phyloP scores from a whole-genome alignment of 2,888 invertebrate species.

The Heliothis peltigera region DNA sequence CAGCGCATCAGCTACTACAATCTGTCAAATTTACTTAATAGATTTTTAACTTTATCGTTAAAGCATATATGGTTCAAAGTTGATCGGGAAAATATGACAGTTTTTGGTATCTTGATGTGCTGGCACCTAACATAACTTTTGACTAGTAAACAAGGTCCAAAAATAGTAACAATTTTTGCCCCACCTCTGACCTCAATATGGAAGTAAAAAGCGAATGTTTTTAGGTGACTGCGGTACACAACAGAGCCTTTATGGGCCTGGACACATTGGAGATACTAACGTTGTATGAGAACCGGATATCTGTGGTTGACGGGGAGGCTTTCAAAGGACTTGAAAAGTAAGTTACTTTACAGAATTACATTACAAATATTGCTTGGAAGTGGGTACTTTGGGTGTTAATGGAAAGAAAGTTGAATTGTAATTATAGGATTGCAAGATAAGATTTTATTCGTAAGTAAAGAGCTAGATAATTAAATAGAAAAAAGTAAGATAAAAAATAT shows the following conservation, averaged over 20 bases:
- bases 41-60: too few relatives aligned
- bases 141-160: not conserved
- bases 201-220: conserved; percentile 43
- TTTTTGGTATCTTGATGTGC: too few relatives aligned
- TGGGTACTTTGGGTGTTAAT: too few relatives aligned
- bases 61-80: too few relatives aligned
- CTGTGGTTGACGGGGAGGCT: conserved; percentile 94
- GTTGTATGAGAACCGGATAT: conserved; percentile 96
- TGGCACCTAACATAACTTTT: too few relatives aligned
- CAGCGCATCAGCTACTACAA: too few relatives aligned
- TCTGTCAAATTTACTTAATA: too few relatives aligned
- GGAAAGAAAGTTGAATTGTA: not conserved
- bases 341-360: conserved; percentile 71
- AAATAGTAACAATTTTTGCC: not conserved
- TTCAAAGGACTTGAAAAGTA: conserved; percentile 97
- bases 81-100: too few relatives aligned
- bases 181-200: not conserved
- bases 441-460: too few relatives aligned
- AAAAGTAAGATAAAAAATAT: too few relatives aligned
- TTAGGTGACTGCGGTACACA: conserved; percentile 93
- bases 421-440: too few relatives aligned
- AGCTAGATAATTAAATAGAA: too few relatives aligned
- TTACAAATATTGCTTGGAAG: not conserved
- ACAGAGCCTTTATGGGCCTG: conserved; percentile 95
- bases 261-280: conserved; percentile 96